Conservation (phyloP, 2,888 invertebrate genomes). For the Mallateleia sp. region DNA sequence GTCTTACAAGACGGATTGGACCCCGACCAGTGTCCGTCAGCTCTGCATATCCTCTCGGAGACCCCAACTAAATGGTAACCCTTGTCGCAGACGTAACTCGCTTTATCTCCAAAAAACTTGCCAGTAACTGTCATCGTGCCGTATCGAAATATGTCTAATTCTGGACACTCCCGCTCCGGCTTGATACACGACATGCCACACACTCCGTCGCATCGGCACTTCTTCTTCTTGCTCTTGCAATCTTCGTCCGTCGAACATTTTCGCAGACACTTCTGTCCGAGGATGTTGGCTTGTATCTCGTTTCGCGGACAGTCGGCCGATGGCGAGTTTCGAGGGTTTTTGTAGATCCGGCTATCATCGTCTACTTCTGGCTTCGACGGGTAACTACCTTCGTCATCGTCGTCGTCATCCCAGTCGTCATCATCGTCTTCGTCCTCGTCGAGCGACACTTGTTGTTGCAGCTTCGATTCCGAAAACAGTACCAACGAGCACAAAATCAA, state of each 20-base stretch:
- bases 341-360: conserved; percentile 95
- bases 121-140: conserved; percentile 95
- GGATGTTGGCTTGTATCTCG: conserved; percentile 95
- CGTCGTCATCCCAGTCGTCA: conserved; percentile 90
- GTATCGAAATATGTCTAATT: conserved; percentile 94
- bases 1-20: conserved; percentile 96
- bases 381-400: conserved; percentile 88
- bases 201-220: conserved; percentile 98
- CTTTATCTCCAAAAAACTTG: conserved; percentile 95
- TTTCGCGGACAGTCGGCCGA: conserved; percentile 96
- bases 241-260: conserved; percentile 98
- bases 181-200: conserved; percentile 99
- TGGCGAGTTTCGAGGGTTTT: conserved; percentile 97
- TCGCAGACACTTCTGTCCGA: conserved; percentile 96
- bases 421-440: conserved; percentile 91
- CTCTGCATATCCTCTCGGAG: conserved; percentile 96
- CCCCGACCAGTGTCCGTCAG: conserved; percentile 97
- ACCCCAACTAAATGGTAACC: conserved; percentile 97
- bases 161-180: conserved; percentile 97
- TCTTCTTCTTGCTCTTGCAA: conserved; percentile 98
- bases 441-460: conserved; percentile 87
- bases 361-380: conserved; percentile 91
- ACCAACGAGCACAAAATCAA: conserved; percentile 84
- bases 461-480: conserved; percentile 86
- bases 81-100: conserved; percentile 96